Conservation (phyloP, 2,797 vertebrate genomes). For the Schizopygopsis pylzovi region DNA sequence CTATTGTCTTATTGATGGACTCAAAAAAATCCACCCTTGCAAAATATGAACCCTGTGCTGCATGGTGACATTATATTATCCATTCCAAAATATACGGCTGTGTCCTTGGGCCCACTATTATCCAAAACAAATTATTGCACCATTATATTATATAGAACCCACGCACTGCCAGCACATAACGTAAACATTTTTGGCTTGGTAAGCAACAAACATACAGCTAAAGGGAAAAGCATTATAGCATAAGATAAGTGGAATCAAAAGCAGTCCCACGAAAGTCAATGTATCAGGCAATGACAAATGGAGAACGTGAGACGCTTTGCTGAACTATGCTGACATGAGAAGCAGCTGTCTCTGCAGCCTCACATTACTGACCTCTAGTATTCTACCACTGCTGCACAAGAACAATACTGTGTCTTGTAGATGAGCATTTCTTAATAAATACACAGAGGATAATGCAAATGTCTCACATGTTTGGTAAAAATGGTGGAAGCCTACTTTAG, state of each 20-base stretch:
- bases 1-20: neutral
- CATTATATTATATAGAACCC: neutral
- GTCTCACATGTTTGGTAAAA: constrained; percentile 1
- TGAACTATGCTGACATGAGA: constrained; percentile 41
- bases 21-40: neutral
- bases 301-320: constrained; percentile 40
- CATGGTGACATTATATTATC: neutral
- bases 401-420: constrained; percentile 5
- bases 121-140: neutral
- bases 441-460: neutral
- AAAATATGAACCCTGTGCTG: neutral
- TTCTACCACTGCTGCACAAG: neutral
- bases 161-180: neutral
- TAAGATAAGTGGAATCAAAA: constrained; percentile 1
- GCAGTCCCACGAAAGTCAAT: neutral
- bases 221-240: neutral
- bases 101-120: neutral
- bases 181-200: neutral
- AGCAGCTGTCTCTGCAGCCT: constrained; percentile 52
- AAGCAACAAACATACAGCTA: neutral
- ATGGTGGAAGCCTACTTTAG: neutral
- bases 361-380: constrained; percentile 31
- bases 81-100: neutral
- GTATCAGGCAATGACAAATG: constrained; percentile 53
- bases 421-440: constrained; percentile 3